phyloP scores from a whole-genome alignment of 35 echinoderm and acorn worm species.

The Patiria miniata region DNA sequence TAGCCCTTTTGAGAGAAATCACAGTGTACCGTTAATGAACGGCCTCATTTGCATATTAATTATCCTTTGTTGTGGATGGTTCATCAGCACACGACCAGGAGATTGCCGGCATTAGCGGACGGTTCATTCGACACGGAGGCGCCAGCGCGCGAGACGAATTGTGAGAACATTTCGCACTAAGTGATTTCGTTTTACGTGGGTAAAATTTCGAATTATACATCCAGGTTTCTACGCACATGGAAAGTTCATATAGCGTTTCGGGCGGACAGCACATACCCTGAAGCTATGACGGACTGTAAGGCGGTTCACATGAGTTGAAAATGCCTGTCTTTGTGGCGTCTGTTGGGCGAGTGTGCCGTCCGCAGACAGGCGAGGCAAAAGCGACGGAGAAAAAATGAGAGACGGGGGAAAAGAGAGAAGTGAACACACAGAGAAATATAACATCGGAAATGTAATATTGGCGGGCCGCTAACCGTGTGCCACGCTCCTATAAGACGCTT shows the following conservation, averaged over 20 bases:
- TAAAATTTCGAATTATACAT: constrained; percentile 24
- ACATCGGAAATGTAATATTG: constrained; percentile 31
- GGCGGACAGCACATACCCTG: constrained; percentile 4
- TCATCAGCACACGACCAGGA: background rate
- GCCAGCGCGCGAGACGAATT: background rate
- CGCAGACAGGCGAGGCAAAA: background rate
- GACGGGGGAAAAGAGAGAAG: background rate
- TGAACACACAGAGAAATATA: background rate
- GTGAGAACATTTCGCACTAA: constrained; percentile 5
- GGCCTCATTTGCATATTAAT: constrained; percentile 8
- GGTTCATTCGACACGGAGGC: constrained; percentile 9
- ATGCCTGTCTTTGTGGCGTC: constrained; percentile 22
- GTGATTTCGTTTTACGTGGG: constrained; percentile 14
- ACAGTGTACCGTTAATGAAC: background rate
- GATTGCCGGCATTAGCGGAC: background rate
- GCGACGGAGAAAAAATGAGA: background rate
- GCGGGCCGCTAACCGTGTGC: constrained; percentile 22
- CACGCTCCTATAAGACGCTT: constrained; percentile 29
- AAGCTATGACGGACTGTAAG: background rate
- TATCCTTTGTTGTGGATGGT: background rate
- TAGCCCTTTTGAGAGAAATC: background rate
- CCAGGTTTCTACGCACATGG: background rate
- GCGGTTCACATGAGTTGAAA: constrained; percentile 20
- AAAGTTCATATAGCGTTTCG: constrained; percentile 22
- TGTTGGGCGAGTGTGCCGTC: constrained; percentile 26